These are phyloP conservation scores for Lemur catta DNA, from an alignment of 2,797 vertebrate genomes.

Conservation along the genomic window DNA sequence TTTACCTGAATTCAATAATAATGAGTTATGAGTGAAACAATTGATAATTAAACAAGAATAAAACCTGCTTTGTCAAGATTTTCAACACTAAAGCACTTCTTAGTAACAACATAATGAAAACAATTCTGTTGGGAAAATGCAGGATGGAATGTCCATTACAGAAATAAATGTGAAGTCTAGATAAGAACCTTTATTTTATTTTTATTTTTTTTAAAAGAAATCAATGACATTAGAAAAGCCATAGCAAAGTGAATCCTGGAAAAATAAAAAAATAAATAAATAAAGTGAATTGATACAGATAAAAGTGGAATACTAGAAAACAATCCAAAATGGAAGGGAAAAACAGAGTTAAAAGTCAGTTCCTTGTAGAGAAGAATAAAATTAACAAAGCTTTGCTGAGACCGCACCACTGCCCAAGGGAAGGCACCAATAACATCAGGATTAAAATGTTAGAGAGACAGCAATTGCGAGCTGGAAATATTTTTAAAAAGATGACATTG, in stretches of 20 bases:
- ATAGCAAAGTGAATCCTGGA: neutral
- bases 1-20: neutral
- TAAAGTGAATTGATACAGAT: too few species aligned
- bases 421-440: neutral
- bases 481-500: neutral
- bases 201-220: neutral
- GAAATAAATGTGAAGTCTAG: neutral
- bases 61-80: neutral
- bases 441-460: neutral
- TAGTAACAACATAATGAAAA: neutral
- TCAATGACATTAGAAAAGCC: neutral
- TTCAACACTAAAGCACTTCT: too few species aligned
- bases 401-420: rapidly evolving
- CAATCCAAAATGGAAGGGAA: too few species aligned
- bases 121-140: neutral
- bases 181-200: neutral
- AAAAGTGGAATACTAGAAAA: neutral
- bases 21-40: neutral
- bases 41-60: neutral
- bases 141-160: neutral
- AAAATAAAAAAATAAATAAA: neutral
- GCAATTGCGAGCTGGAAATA: neutral
- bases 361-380: neutral
- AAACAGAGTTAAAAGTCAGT: neutral
- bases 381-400: neutral